Base-by-base conservation (phyloP, 2,797 vertebrate genomes). In the Gymnocypris eckloni region DNA sequence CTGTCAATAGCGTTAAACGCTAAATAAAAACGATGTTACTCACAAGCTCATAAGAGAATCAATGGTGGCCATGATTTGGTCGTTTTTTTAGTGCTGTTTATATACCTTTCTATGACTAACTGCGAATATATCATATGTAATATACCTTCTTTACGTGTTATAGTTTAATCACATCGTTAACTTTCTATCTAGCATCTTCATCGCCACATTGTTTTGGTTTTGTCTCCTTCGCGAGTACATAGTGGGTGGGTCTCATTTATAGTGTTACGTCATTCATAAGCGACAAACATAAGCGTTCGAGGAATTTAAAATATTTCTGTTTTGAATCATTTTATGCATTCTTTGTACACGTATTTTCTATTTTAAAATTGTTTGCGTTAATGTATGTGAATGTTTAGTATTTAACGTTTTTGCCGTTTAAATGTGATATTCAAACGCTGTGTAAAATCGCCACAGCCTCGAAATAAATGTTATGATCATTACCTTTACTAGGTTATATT, bases 1-100 rank as follows among this genome's bases (percentile, higher is more conserved):
- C 5, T 64, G 11, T 43, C 43, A 20, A 16, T n/a, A 69, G 59
- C 10, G 4, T 64, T 64, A 64, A 20, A 64, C 12, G 13, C 61
- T 64, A 6, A 28, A 8, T 66, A 16, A 66, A 66, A 61, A 25
- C 11, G 4, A 1, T 4, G 33, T 67, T 67, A 91, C 91, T 91
- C 70, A 91, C 90, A 92, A 59, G 41, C 88, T 77, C 52, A 91
- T 22, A 6, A 92, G 86, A 28, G 90, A 89, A 52, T 89, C 81
- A 48, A 92, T 69, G 11, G 54, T 43, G 25, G 86, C 54, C 83
- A 85, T 85, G 37, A n/a, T 50, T 52, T 43, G 39, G 7, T 48
- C 18, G 28, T 3, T 25, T 76, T 25, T 76, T 33, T 20, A 25
- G 16, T 25, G 41, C 6, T 18, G 9, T 66, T 25, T 83, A 50